Base-by-base conservation (phyloP, 2,113 vertebrate genomes). In the Kobus ellipsiprymnus region DNA sequence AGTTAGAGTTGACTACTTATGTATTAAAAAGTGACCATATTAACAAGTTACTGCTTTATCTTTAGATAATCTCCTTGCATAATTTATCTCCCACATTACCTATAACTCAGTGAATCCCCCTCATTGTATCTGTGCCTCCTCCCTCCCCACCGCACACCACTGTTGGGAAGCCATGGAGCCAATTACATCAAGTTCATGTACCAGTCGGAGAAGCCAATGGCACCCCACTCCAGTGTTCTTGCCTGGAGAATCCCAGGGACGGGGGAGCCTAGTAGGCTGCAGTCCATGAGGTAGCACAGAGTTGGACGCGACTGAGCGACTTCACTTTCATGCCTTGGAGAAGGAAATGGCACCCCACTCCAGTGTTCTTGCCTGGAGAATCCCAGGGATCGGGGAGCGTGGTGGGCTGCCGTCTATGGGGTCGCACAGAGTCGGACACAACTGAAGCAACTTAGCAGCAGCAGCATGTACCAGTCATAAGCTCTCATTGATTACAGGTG, bases 361-460 rank as follows among this genome's bases (percentile, higher is more conserved):
- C 60, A 62, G 60, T 62, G 14, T 16, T 62, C 14, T 62, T 62
- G 60, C 60, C 60, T 62, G 60, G 14, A 33, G 14, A 62, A 16
- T 62, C 60, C 14, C 29, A 62, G 14, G 14, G 60, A 16, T 0
- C 0, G 60, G 1, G 6, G 60, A 62, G 14, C 60, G 14, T 62
- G 60, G 60, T 62, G 6, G 14, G 29, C 6, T 62, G 6, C 29
- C 1, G 1, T 62, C 60, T 7, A 33, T 62, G 60, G 14, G 29
- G 6, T 33, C 1, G 0, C 60, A 62, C 0, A 7, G 60, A 62
- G 60, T 62, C 0, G 6, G 60, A 62, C 60, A 33, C 0, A 3
- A 33, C 29, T 33, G 29, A 30, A 0, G 14, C 0, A 3, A 62
- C 13, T 62, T 33, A 62, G 29, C 14, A 33, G 25, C 60, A 62